Evolutionary conservation across 1,140 invertebrate species (phyloP), one percentile per base, ranked within the genome.

Genomic region (Coenobita brevimanus): DNA sequence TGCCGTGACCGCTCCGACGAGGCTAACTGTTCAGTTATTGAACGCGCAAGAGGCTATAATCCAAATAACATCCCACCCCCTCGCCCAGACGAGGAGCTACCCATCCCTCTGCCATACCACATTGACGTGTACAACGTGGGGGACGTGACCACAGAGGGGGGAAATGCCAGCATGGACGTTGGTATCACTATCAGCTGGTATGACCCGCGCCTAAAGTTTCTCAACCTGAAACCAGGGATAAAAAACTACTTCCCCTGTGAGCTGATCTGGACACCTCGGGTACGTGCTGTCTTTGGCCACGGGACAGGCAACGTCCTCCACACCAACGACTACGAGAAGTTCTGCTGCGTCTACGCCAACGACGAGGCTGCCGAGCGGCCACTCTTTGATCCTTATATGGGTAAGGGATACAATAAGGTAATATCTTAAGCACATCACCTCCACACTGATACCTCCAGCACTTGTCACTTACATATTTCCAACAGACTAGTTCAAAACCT

Each of bases 171-270:
- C 43, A 90, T 90, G 62, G 89, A 90, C 50, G 36, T 90, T 50
- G 89, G 89, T 27, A 78, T 90, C 6, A 90, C 84, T 27, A 57
- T 90, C 50, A 60, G 54, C 24, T 90, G 89, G 89, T 88, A 82
- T 46, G 89, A 90, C 57, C 85, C 89, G 27, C 69, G 89, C 13
- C 79, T 90, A 36, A 83, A 83, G 36, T 88, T 83, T 43, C 80
- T 78, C 43, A 88, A 90, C 41, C 84, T 90, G 6, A 90, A 90
- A 43, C 81, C 80, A 10, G 60, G 27, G 36, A 79, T 86, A 15
- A 90, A 90, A 41, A 90, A 90, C 73, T 90, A 90, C 73, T 90
- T 90, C 46, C 85, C 85, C 36, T 90, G 89, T 24, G 50, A 84
- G 24, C 38, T 60, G 60, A 85, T 88, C 8, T 90, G 89, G 89